These are phyloP conservation scores for Passerculus sandwichensis DNA, from an alignment of 2,797 vertebrate genomes.

Conservation along the genomic window DNA sequence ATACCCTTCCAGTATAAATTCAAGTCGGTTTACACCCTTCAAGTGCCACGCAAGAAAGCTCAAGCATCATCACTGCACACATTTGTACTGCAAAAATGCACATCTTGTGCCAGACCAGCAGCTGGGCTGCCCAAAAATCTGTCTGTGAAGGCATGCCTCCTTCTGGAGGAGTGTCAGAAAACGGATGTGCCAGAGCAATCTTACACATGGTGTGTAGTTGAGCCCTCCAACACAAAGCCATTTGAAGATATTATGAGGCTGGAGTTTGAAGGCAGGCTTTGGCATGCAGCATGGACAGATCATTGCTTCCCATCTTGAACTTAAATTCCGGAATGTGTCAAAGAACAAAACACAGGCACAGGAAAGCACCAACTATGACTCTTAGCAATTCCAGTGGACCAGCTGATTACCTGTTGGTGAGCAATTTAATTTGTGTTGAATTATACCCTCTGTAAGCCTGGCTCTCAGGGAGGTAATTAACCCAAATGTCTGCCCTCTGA, in stretches of 20 bases:
- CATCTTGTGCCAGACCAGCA: not conserved
- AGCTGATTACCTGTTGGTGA: conserved; percentile 21
- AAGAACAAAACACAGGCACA: not conserved
- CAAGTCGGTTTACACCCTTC: not conserved
- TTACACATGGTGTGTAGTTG: not conserved
- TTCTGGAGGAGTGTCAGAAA: not conserved
- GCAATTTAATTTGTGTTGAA: conserved; percentile 27
- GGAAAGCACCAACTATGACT: not conserved
- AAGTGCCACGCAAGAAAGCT: not conserved
- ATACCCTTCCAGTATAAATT: not conserved
- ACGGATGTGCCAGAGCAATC: not conserved
- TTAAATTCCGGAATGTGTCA: not conserved
- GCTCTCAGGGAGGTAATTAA: conserved; percentile 24
- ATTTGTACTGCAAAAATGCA: not conserved
- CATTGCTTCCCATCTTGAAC: not conserved
- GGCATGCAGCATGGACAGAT: not conserved
- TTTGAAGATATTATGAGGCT: not conserved
- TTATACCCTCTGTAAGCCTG: not conserved
- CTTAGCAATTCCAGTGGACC: not conserved
- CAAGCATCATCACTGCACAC: not conserved
- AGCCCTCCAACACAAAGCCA: not conserved
- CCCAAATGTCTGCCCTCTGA: not conserved
- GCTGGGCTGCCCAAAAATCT: not conserved
- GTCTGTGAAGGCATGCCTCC: not conserved
- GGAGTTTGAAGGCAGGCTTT: not conserved